These are phyloP conservation scores for Caenorhabditis imperialis DNA, from an alignment of 2,888 invertebrate genomes.

Conservation along the genomic window DNA sequence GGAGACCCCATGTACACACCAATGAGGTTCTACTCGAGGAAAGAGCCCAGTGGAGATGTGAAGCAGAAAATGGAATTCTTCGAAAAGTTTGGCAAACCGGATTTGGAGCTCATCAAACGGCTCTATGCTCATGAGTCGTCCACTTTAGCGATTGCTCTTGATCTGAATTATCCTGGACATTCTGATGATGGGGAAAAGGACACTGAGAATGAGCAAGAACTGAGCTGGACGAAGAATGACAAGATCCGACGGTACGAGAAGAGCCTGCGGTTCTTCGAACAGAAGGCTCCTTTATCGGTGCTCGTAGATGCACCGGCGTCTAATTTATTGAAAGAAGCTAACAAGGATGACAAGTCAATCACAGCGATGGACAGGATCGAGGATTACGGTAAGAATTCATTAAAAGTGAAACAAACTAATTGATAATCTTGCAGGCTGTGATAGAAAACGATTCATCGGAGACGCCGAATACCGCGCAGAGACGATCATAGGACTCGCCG, in stretches of 20 bases:
- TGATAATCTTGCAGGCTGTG: conserved; percentile 54
- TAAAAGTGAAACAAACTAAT: neutral
- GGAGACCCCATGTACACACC: conserved; percentile 51
- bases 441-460: conserved; percentile 65
- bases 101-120: conserved; percentile 7
- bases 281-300: conserved; percentile 14
- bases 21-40: conserved; percentile 12
- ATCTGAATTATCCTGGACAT: conserved; percentile 10
- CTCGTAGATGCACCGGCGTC: conserved; percentile 40
- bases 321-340: conserved; percentile 36
- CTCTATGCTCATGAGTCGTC: conserved; percentile 41
- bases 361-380: conserved; percentile 58
- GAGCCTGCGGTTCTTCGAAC: conserved; percentile 40
- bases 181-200: too few relatives aligned
- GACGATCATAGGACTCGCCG: conserved; percentile 65
- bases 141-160: conserved; percentile 25
- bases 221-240: conserved; percentile 58
- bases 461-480: conserved; percentile 64
- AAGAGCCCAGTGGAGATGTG: conserved; percentile 24
- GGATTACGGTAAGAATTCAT: conserved; percentile 38
- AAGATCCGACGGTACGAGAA: conserved; percentile 47
- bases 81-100: conserved; percentile 17
- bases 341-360: conserved; percentile 36
- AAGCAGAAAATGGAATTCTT: conserved; percentile 12
- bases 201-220: conserved; percentile 6